Evolutionary conservation across 2,888 invertebrate species (phyloP).

Genomic region (Conistra vaccinii): DNA sequence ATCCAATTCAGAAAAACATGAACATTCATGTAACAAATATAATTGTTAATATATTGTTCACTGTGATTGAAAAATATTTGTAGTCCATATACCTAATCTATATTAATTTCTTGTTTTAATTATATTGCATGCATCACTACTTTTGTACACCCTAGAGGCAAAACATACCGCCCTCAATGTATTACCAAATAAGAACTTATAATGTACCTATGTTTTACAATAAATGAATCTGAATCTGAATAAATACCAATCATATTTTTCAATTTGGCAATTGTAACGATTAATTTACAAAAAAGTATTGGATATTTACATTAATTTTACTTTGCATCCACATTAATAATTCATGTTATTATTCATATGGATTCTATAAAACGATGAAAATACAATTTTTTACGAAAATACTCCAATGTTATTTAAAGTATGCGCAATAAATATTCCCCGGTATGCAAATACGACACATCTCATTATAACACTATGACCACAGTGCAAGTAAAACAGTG

Average conservation of each 20-base stretch:
- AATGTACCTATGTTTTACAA: no score
- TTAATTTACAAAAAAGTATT: not conserved
- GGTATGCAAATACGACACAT: conserved; percentile 57
- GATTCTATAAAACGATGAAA: conserved; percentile 12
- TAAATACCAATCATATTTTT: not conserved
- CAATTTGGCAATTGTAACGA: not conserved
- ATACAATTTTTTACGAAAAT: not conserved
- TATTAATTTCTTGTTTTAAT: no score
- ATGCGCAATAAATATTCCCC: conserved; percentile 30
- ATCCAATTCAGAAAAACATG: no score
- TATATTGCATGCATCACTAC: no score
- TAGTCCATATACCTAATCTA: no score
- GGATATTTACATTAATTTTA: not conserved
- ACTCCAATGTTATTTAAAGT: conserved; percentile 31
- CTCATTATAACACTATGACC: conserved; percentile 48
- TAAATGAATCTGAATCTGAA: no score
- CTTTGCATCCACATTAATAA: conserved; percentile 9
- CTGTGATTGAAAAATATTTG: no score
- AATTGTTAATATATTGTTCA: no score
- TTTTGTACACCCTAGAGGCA: no score
- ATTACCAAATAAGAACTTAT: no score
- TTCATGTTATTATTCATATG: conserved; percentile 3
- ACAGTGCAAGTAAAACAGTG: conserved; percentile 26
- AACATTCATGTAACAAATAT: no score
- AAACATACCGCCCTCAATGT: no score